These are phyloP conservation scores for Amblyopsis rosae DNA, from an alignment of 2,113 vertebrate species.

Conservation along the genomic window DNA sequence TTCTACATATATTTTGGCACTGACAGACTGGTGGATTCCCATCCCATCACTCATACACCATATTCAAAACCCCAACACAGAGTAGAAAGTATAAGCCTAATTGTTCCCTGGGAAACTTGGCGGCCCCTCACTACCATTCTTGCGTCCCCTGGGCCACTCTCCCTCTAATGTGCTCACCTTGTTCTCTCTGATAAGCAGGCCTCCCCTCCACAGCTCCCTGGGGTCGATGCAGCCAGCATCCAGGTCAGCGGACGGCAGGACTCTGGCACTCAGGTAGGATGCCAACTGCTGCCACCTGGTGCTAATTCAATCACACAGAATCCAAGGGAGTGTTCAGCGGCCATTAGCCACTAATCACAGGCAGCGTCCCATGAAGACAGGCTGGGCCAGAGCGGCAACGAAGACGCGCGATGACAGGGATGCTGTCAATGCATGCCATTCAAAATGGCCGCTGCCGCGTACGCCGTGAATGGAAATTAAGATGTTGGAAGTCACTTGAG, in stretches of 20 bases:
- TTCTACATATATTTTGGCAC: not conserved
- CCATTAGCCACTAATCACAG: not conserved
- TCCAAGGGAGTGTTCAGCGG: not conserved
- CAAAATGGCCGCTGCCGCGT: too few species aligned
- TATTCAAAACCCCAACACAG: not conserved
- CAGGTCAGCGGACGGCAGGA: conserved; percentile 39
- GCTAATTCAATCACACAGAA: not conserved
- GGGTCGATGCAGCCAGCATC: conserved; percentile 29
- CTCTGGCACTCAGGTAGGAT: conserved; percentile 46
- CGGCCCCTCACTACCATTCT: not conserved
- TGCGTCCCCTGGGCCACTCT: not conserved
- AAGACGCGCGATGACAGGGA: too few species aligned
- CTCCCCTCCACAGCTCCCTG: conserved; percentile 64
- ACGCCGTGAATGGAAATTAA: too few species aligned
- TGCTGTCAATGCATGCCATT: too few species aligned
- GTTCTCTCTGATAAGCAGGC: conserved; percentile 65
- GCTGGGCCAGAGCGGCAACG: not conserved
- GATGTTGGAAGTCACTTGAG: too few species aligned
- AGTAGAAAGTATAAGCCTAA: not conserved
- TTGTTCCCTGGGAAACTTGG: not conserved
- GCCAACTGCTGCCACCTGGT: conserved; percentile 64
- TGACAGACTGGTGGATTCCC: conserved; percentile 1
- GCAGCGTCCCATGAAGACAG: not conserved
- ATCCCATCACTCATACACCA: not conserved
- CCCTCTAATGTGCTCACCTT: conserved; percentile 48